Evolutionary conservation across 2,888 invertebrate species (phyloP).

Genomic region (Cosmia trapezina): DNA sequence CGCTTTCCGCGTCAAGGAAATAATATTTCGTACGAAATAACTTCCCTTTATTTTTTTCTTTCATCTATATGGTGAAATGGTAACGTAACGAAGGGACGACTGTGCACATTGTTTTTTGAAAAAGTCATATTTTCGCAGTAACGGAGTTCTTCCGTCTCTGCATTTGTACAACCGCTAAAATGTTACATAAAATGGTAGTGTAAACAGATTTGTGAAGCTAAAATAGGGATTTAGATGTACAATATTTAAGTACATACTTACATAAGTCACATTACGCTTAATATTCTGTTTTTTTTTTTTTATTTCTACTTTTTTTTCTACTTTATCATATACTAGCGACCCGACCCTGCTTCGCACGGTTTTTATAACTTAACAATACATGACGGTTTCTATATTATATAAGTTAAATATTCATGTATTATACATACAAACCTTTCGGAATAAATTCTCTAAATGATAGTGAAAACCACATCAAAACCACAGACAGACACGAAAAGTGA

Average conservation of each 20-base stretch:
- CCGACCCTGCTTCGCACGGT: too few relatives aligned
- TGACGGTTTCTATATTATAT: too few relatives aligned
- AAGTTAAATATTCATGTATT: too few relatives aligned
- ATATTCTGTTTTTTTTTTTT: not conserved
- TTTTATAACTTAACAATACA: too few relatives aligned
- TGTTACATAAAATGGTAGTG: slow-evolving; percentile 34
- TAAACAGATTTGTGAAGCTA: slow-evolving; percentile 18
- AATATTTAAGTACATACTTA: slow-evolving; percentile 5
- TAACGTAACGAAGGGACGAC: slow-evolving; percentile 41
- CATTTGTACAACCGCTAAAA: slow-evolving; percentile 35
- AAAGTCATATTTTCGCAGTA: slow-evolving; percentile 39
- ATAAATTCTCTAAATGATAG: too few relatives aligned
- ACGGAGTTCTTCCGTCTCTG: slow-evolving; percentile 37
- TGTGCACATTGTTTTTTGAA: slow-evolving; percentile 30
- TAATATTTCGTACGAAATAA: slow-evolving; percentile 56
- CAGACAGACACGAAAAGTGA: too few relatives aligned
- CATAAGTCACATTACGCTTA: not conserved
- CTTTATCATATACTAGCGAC: too few relatives aligned
- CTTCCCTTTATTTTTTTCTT: slow-evolving; percentile 45
- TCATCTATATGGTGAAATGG: slow-evolving; percentile 39
- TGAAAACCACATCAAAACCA: too few relatives aligned
- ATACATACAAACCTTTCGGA: too few relatives aligned
- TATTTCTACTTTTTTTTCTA: not conserved
- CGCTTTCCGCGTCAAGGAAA: slow-evolving; percentile 41
- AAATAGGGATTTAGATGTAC: slow-evolving; percentile 11